Percentiles rank a stretch among this genome's conserved stretches.
Conservation (phyloP, 1,140 invertebrate species). For the Thrips palmi region DNA sequence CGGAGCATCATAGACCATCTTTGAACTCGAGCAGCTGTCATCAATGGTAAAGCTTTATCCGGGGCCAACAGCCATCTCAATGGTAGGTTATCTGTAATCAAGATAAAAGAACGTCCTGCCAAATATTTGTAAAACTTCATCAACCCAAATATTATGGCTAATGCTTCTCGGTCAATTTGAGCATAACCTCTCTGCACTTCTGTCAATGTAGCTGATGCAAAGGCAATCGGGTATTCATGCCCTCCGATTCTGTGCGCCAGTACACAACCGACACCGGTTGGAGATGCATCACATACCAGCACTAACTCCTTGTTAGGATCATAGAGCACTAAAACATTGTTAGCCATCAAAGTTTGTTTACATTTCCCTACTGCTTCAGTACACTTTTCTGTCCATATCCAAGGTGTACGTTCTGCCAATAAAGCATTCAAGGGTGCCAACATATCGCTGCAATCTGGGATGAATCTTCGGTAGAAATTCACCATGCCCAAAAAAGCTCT, state of each 20-base stretch:
- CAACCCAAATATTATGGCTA: slow-evolving; percentile 23
- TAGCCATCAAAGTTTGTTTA: no score
- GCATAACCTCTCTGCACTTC: slow-evolving; percentile 18
- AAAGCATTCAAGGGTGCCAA: no score
- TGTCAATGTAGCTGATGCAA: slow-evolving; percentile 23
- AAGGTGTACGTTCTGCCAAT: no score
- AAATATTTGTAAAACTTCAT: slow-evolving; percentile 22
- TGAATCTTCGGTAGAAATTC: no score
- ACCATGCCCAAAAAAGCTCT: no score
- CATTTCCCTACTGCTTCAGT: no score
- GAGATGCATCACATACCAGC: not conserved
- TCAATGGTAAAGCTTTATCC: slow-evolving; percentile 16
- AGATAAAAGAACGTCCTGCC: slow-evolving; percentile 7
- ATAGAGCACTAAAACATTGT: no score
- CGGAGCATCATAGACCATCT: slow-evolving; percentile 17
- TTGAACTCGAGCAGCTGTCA: slow-evolving; percentile 17
- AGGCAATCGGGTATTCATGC: slow-evolving; percentile 24
- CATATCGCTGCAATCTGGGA: no score
- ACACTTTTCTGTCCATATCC: no score
- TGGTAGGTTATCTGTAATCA: slow-evolving; percentile 11
- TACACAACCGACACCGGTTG: not conserved
- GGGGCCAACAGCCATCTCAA: slow-evolving; percentile 23
- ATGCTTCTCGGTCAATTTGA: slow-evolving; percentile 26
- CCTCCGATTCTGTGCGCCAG: slow-evolving; percentile 12
- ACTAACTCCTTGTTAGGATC: slow-evolving; percentile 11